Conservation (phyloP, 2,888 invertebrate genomes). For the Agrotis clavis region DNA sequence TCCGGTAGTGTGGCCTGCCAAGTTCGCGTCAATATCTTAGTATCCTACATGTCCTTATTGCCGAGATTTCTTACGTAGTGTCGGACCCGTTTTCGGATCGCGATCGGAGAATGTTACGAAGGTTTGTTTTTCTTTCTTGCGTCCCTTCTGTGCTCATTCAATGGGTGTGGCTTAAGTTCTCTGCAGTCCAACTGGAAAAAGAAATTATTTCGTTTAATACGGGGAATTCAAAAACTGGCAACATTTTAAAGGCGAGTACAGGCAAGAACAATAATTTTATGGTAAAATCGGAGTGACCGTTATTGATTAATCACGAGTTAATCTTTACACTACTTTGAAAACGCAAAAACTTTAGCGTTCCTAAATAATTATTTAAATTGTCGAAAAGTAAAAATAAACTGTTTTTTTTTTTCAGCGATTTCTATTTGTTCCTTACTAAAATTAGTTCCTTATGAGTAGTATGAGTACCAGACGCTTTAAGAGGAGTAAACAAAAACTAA, state of each 20-base stretch:
- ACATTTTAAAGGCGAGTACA: neutral
- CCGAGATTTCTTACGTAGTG: conserved; percentile 69
- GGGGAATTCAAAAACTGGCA: neutral
- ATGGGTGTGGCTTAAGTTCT: conserved; percentile 93
- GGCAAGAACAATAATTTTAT: no score
- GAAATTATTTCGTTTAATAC: neutral
- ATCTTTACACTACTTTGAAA: no score
- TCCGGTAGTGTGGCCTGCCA: conserved; percentile 1
- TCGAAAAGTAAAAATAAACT: no score
- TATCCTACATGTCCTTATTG: conserved; percentile 61
- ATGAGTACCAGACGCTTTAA: no score
- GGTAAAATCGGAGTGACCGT: no score
- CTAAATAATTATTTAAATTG: no score
- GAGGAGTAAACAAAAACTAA: no score
- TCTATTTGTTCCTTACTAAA: no score
- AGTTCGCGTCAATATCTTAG: conserved; percentile 6
- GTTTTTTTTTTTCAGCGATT: no score
- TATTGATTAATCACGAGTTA: no score
- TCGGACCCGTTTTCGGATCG: conserved; percentile 75
- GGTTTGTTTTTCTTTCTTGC: conserved; percentile 93
- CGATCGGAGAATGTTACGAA: conserved; percentile 88
- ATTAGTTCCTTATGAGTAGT: no score
- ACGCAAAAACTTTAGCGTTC: no score
- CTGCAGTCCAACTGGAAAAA: conserved; percentile 92
- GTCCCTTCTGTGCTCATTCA: conserved; percentile 90